Base-by-base conservation (phyloP, 2,888 invertebrate genomes). In the Drosophila helvetica region DNA sequence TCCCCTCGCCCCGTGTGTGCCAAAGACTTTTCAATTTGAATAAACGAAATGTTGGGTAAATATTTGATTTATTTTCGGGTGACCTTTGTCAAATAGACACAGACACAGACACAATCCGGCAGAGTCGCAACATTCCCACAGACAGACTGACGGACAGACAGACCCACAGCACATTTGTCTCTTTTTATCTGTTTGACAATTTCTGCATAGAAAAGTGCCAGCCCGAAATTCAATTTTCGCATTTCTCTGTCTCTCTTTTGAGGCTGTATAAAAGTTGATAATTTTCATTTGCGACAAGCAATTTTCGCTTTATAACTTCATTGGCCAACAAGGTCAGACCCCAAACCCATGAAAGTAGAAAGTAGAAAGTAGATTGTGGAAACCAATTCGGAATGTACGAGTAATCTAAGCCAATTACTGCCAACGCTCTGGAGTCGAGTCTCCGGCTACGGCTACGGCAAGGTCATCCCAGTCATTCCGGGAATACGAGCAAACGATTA, bases 31-130 rank as follows among this genome's bases (percentile, higher is more conserved):
- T 88, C 83, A 88, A 86, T 88, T 88, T 86, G 76, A 88, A 86
- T 83, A 78, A 86, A 74, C 73, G 78, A 67, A 83, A 78, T 62
- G 65, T 69, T 73, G 71, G 60, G 76, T 70, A 83, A 83, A 83
- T 78, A 83, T 83, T 83, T 83, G 88, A 88, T 88, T 83, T 86
- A 83, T 88, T 86, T 88, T 72, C 58, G 70, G 69, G 69, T 88
- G 88, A 83, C 83, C 83, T 83, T 83, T 83, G 73, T 88, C 88
- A 83, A 86, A 78, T 60, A 72, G 61, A 70, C 61, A 53, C 27
- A 72, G 61, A 70, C 61, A 53, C 27, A 51, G 25, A 56, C 60
- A 22, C 51, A 63, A 56, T 65, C 70, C 38, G n/a, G 38, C 38
- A 38, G 38, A 38, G 7, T n/a, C 15, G 5, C 63, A 55, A 71